Percentiles rank a stretch among this genome's conserved stretches.
These are phyloP conservation scores for Acrobasis suavella DNA, from an alignment of 2,888 invertebrate species.

Conservation along the genomic window DNA sequence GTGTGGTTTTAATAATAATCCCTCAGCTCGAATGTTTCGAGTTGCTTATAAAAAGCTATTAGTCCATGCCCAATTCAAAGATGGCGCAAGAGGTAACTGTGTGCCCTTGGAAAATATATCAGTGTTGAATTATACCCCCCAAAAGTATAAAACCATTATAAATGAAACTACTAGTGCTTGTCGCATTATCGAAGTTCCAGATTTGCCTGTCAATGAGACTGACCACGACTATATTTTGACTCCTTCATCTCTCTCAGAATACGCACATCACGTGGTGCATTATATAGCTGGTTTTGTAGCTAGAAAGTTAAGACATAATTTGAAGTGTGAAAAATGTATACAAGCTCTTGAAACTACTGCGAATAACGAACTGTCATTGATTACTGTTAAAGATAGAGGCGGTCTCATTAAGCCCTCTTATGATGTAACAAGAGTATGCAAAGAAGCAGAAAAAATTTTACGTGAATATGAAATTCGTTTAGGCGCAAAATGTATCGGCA, in stretches of 20 bases:
- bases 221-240: slow-evolving; percentile 16
- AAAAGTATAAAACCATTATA: slow-evolving; percentile 7
- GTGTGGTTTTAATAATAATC: slow-evolving; percentile 29
- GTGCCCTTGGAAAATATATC: slow-evolving; percentile 25
- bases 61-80: slow-evolving; percentile 29
- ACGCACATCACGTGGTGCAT: slow-evolving; percentile 19
- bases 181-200: too few relatives aligned
- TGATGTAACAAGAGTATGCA: too few relatives aligned
- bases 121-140: slow-evolving; percentile 23
- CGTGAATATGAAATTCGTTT: too few relatives aligned
- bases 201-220: slow-evolving; percentile 1
- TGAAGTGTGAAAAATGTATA: too few relatives aligned
- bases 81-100: slow-evolving; percentile 25
- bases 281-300: slow-evolving; percentile 23
- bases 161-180: background rate
- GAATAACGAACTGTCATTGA: too few relatives aligned
- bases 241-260: slow-evolving; percentile 14
- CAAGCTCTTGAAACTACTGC: too few relatives aligned
- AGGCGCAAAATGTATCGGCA: too few relatives aligned
- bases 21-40: slow-evolving; percentile 26
- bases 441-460: too few relatives aligned
- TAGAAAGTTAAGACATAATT: slow-evolving; percentile 20
- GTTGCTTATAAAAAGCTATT: slow-evolving; percentile 28
- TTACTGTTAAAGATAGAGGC: too few relatives aligned
- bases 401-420: too few relatives aligned